These are phyloP conservation scores for Castor canadensis DNA, from an alignment of 2,113 vertebrate genomes.

Conservation along the genomic window DNA sequence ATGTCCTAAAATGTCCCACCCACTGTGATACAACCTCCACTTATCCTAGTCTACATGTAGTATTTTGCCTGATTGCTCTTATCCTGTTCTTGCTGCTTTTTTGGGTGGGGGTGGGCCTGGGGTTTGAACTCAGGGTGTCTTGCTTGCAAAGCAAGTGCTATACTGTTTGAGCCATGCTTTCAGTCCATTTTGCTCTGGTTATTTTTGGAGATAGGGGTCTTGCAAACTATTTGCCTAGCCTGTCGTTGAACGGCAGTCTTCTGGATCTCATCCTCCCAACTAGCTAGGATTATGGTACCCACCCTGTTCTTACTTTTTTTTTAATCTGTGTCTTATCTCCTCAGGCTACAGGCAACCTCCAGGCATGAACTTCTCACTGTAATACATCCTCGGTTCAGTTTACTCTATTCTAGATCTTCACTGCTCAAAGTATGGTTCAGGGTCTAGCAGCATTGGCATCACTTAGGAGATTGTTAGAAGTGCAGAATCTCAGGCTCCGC, in stretches of 20 bases:
- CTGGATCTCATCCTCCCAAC: no score
- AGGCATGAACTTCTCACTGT: not conserved
- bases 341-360: not conserved
- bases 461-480: slow-evolving; percentile 1
- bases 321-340: not conserved
- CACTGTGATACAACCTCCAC: not conserved
- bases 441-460: not conserved
- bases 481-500: not conserved
- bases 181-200: no score
- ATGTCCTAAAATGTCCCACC: not conserved
- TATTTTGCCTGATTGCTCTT: not conserved
- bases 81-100: not conserved
- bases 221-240: no score
- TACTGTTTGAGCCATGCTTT: no score
- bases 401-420: not conserved
- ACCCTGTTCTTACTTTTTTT: not conserved
- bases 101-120: no score
- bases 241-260: no score
- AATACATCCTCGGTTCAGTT: not conserved
- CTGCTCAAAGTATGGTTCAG: not conserved
- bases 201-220: no score
- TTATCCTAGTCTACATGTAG: not conserved
- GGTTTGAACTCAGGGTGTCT: no score
- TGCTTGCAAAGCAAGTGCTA: no score
- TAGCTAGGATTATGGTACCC: no score